Evolutionary conservation across 2,797 vertebrate species (phyloP), one percentile per base, ranked within the genome.

Genomic region (Anolis apletophallus): DNA sequence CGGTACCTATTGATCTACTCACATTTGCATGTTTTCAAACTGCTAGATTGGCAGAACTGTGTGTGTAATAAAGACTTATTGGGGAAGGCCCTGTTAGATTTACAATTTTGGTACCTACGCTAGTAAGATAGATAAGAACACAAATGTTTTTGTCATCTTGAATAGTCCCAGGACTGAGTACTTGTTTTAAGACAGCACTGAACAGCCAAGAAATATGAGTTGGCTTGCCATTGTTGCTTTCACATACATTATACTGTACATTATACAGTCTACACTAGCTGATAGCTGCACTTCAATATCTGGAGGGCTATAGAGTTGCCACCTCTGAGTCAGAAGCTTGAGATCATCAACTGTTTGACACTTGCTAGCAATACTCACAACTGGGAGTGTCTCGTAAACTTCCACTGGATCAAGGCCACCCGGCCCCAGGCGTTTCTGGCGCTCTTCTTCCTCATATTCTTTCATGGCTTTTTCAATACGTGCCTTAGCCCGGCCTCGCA

Each of bases 361-460:
- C 29, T 0, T 3, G 14, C 21, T 26, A 12, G 26, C 2, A 19
- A 40, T 46, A 85, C 91, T 88, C 92, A 98, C 98, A 91, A 92
- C 8, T 0, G 98, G 98, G 5, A 99, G 96, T 0, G 96, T 93
- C 55, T 97, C 95, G 2, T 98, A 98, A 67, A 98, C 98, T 12
- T 99, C 98, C 0, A 97, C 95, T 0, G 98, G 98, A 93, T 99
- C 98, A 67, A 98, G 93, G 1, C 98, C 98, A 0, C 98, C 98
- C 0, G 98, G 98, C 0, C 97, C 98, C 5, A 98, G 93, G 3
- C 98, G 97, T 52, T 99, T 99, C 93, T 97, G 96, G 59, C 95
- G 87, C 88, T 98, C 97, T 87, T 98, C 97, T 29, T 98, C 97
- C 93, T 98, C 97, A 0, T 97, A 96, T 32, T 98, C 97, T 87